Evolutionary conservation across 2,888 invertebrate species (phyloP), one percentile per base, ranked within the genome.

Genomic region (Cephus rjabovi): DNA sequence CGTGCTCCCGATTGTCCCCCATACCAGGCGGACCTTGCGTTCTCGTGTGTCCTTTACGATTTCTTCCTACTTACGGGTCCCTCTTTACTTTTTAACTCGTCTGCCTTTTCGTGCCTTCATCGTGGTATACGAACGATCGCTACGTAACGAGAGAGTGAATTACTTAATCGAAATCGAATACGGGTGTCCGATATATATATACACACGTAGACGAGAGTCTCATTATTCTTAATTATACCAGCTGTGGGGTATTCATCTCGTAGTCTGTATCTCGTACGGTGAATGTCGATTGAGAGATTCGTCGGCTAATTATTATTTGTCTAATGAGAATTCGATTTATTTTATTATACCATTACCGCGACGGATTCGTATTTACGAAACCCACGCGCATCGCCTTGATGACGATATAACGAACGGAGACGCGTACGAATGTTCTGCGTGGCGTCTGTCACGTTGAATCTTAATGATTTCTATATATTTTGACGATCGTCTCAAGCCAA

Each of bases 311-410:
- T 40, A 15, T 40, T 77, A 77, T 73, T 37, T 34, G 30, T 69
- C 15, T 74, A 77, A 77, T 69, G 77, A 77, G 69, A 11, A 33
- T 77, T 74, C 77, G 74, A 77, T 77, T 77, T 74, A 37, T 74
- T 69, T 74, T 69, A 35, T 74, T 77, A 35, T 4, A 15, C 12
- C 37, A 12, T 37, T 15, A 37, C 4, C 12, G 15, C 15, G 40
- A 15, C 2, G 6, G 6, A 15, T 4, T 40, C 40, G 15, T 15
- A 70, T 40, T 69, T 68, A 75, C 33, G 73, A 68, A 37, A 77
- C 12, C 34, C 15, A 75, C 15, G 31, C 12, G 75, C 33, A 35
- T 77, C 76, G 76, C 68, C 73, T 74, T 70, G 73, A 74, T 15
- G 56, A 78, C 30, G 75, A 56, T 74, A 71, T 73, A 33, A 35